Evolutionary conservation across 2,797 vertebrate genomes (phyloP), one percentile per base, ranked within the genome.

Genomic region (Melanotaenia parkinsoni): DNA sequence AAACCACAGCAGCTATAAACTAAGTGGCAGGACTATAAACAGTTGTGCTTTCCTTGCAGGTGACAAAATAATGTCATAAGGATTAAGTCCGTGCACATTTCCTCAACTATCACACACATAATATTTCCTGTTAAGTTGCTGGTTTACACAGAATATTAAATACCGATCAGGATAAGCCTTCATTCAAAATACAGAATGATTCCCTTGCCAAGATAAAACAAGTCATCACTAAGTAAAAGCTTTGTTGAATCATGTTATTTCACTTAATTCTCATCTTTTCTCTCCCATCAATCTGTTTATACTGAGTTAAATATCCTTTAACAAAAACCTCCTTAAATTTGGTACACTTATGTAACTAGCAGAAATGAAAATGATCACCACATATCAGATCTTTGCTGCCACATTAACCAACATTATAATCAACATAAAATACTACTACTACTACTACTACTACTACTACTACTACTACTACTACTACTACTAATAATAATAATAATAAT

Each of bases 131-230:
- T 22, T 71, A 58, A 67, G 58, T 51, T 63, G 24, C 14, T 58
- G 24, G n/a, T 37, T 70, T 70, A 63, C 5, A 65, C 65, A n/a
- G 58, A 12, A 60, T 58, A 76, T 35, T 1, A 80, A 81, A 73
- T 64, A 70, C 77, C 65, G 81, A 59, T 77, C 74, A 75, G 64
- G 58, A 63, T 51, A 67, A 72, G 40, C 79, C 56, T 79, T 30
- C 16, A 30, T 24, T 30, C 76, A 74, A 32, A 65, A 58, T 54
- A 26, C 50, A 70, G 12, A 18, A 61, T 58, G 53, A 63, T 30
- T 76, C 79, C 53, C 24, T 74, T 62, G 71, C 43, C 16, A 68
- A 66, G 54, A 63, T 20, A 40, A 40, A 40, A 50, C 51, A 37
- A 30, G 30, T 1, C 11, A 66, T 75, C 58, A 70, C 43, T 47